Evolutionary conservation across 2,797 vertebrate species (phyloP), one percentile per base, ranked within the genome.

Genomic region (Luscinia luscinia): DNA sequence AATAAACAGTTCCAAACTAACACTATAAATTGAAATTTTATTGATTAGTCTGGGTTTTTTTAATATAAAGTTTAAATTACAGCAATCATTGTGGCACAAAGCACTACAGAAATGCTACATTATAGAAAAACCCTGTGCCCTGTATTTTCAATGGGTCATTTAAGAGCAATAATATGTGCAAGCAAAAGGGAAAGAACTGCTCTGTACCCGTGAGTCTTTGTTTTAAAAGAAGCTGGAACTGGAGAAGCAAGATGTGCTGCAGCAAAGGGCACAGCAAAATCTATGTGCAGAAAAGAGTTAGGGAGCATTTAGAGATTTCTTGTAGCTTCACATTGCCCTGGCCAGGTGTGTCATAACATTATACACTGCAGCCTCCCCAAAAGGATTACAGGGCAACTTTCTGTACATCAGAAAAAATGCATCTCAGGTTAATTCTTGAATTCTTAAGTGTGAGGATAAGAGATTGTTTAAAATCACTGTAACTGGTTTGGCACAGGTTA

Each of bases 11-110:
- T 96, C 81, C 82, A 96, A 97, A 93, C 78, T 84, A 93, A 93
- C 90, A 79, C 77, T 90, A 82, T 97, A 97, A 97, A 97, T 93
- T 95, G 90, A 96, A 93, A 94, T 94, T 93, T 89, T 96, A 91
- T 94, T 82, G 97, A 98, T 97, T 89, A 96, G 92, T 92, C 85
- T 95, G 24, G 2, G 3, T 61, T 94, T 96, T 94, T 97, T 96
- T 26, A 46, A 40, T 67, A 79, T 68, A 61, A 92, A 95, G 93
- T 87, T 96, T 94, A 97, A 97, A 98, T 98, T 96, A 91, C 80
- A 95, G 93, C 92, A 97, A 96, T 98, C 93, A 62, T n/a, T 76
- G 93, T 80, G 24, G 52, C 88, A 97, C 94, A 98, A 96, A 95
- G 69, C 54, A 3, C 80, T 77, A 57, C 76, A 83, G 94, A 93